Evolutionary conservation across 2,797 vertebrate genomes (phyloP).

Genomic region (Premnoplex brunnescens): DNA sequence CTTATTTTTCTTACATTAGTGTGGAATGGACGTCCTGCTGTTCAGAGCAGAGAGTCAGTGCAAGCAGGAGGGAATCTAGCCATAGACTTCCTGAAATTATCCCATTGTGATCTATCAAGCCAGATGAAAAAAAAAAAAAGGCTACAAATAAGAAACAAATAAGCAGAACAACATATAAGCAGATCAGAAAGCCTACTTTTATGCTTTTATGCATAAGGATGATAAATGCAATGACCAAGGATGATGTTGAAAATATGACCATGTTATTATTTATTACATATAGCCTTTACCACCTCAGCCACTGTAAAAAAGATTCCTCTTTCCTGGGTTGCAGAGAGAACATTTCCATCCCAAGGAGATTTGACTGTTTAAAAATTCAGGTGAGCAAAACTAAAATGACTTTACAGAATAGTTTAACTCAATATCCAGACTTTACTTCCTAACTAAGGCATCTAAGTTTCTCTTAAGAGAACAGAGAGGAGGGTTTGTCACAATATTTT

Average conservation of each 20-base stretch:
- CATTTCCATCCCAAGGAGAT: neutral
- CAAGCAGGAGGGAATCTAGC: neutral
- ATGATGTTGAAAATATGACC: neutral
- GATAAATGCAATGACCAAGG: neutral
- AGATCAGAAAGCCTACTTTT: neutral
- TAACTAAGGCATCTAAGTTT: neutral
- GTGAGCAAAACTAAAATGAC: neutral
- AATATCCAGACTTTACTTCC: neutral
- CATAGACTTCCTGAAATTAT: neutral
- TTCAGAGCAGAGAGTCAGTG: neutral
- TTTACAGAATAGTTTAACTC: neutral
- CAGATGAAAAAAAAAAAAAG: neutral
- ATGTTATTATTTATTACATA: neutral
- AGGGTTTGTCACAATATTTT: fast-evolving
- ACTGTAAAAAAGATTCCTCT: neutral
- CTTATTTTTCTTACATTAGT: slow-evolving; percentile 15
- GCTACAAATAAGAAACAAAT: neutral
- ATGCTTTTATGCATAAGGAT: neutral
- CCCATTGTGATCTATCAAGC: neutral
- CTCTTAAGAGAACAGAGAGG: neutral
- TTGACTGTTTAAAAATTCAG: neutral
- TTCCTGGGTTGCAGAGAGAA: neutral
- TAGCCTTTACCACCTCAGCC: neutral
- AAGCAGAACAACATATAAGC: neutral
- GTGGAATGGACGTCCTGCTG: slow-evolving; percentile 5